These are phyloP conservation scores for Drosophila cyrtoloma DNA, from an alignment of 2,888 invertebrate genomes.

Conservation along the genomic window DNA sequence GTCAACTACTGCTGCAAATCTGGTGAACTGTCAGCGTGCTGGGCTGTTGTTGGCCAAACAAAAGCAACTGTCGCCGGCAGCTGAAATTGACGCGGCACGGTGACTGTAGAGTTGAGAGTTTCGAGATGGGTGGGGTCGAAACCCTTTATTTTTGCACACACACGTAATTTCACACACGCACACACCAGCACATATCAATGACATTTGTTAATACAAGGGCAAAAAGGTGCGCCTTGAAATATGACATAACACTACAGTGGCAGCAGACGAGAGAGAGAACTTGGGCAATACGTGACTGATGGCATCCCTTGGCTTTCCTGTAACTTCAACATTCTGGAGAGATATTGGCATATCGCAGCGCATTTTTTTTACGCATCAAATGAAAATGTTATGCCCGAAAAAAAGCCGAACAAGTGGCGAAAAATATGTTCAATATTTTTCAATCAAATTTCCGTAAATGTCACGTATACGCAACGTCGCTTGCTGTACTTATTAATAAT, in stretches of 20 bases:
- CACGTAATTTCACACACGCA: slow-evolving; percentile 51
- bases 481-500: slow-evolving; percentile 72
- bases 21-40: slow-evolving; percentile 67
- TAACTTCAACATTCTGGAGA: slow-evolving; percentile 6
- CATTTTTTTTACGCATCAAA: slow-evolving; percentile 61
- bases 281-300: slow-evolving; percentile 52
- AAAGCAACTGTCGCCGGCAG: slow-evolving; percentile 55
- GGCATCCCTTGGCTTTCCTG: slow-evolving; percentile 11
- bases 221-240: slow-evolving; percentile 48
- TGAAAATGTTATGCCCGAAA: slow-evolving; percentile 53
- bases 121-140: not conserved
- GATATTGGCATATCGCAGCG: slow-evolving; percentile 61
- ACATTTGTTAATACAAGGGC: slow-evolving; percentile 51
- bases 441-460: slow-evolving; percentile 77
- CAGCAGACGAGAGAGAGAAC: slow-evolving; percentile 2
- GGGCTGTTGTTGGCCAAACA: slow-evolving; percentile 53
- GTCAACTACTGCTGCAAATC: slow-evolving; percentile 80
- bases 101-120: not conserved
- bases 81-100: slow-evolving; percentile 40
- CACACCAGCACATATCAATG: slow-evolving; percentile 54
- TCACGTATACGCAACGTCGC: slow-evolving; percentile 71
- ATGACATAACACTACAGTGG: slow-evolving; percentile 53
- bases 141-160: slow-evolving; percentile 35
- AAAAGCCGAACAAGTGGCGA: slow-evolving; percentile 37
- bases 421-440: slow-evolving; percentile 70